Evolutionary conservation across 2,113 vertebrate genomes (phyloP), one percentile per base, ranked within the genome.

Genomic region (Saguinus midas): DNA sequence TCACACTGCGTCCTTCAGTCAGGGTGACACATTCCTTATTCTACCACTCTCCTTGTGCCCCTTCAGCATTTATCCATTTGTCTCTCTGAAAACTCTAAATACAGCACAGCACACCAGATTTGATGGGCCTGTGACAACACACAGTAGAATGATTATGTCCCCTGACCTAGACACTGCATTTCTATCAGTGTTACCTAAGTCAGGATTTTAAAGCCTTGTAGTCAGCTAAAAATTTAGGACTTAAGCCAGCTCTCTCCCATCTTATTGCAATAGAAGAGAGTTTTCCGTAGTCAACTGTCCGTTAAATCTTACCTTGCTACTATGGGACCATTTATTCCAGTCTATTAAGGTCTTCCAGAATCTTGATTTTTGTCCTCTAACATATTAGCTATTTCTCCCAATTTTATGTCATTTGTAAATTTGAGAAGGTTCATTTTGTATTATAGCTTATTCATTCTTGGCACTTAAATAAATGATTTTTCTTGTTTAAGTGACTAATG

Each of bases 401-500:
- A 66, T 90, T 90, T 83, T 81, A 83, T 55, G 48, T 66, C 48
- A 84, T 23, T 95, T 81, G 35, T 90, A 87, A 96, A 93, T 83
- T 13, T 90, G 57, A 97, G 76, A 97, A 45, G 11, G 29, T 82
- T 66, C 37, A 70, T 76, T 90, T 32, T 73, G 92, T 2, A 90
- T 32, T 84, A 57, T 29, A 55, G 76, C 43, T 89, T 81, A 79
- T 27, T 92, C 64, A 91, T 52, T 96, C 52, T 93, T 93, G 75
- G 32, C 78, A 98, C 95, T 78, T 76, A 87, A 95, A 2, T 76
- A 85, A 94, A 2, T 93, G 35, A 89, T 90, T 91, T 97, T 91
- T 96, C 97, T n/a, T n/a, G n/a, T n/a, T n/a, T 91, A 92, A 95
- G 95, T 50, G 43, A 89, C 86, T 96, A 97, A 92, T 93, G 35